Evolutionary conservation across 2,113 vertebrate genomes (phyloP), one percentile per base, ranked within the genome.

Genomic region (Gavia stellata): DNA sequence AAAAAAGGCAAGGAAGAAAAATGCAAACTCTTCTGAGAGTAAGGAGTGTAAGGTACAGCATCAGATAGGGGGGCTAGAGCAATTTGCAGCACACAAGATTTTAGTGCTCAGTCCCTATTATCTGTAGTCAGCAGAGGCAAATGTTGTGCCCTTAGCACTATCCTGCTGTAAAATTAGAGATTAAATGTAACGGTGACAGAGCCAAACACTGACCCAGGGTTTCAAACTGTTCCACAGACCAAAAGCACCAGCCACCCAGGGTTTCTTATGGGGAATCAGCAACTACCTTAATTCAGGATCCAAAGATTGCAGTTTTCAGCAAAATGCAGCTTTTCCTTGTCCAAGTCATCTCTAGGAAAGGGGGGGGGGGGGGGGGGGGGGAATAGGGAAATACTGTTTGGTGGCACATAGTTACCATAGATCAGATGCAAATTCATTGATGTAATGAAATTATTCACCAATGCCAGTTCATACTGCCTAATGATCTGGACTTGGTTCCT

Each of bases 281-380:
- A 91, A 34, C 78, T 67, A 49, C 20, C 33, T 85, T 80, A 62
- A 89, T 20, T 72, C 66, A 85, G 29, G 21, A 38, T 44, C 59
- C 9, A 68, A 65, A 85, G 16, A 68, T 47, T 38, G 63, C 12
- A 62, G 29, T 58, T 38, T 50, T 81, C 55, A 78, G 71, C 7
- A 84, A 83, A 95, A 61, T 26, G 13, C 9, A 84, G 47, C 9
- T 88, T 88, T 92, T 83, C 9, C 17, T 66, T 78, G 23, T 70
- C 38, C 26, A 59, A 47, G 24, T n/a, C 20, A 79, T 36, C 17
- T 33, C 23, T 49, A 79, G 47, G 8, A 62, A 62, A 80, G 6
- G 2, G 6, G 7, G 2, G 6, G 7, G 2, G 6, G 7, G 2
- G 6, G 7, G 2, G 6, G 7, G 2, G 6, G 7, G 2, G 6